Evolutionary conservation across 1,140 invertebrate genomes (phyloP).

Genomic region (Brachionus paranguensis): DNA sequence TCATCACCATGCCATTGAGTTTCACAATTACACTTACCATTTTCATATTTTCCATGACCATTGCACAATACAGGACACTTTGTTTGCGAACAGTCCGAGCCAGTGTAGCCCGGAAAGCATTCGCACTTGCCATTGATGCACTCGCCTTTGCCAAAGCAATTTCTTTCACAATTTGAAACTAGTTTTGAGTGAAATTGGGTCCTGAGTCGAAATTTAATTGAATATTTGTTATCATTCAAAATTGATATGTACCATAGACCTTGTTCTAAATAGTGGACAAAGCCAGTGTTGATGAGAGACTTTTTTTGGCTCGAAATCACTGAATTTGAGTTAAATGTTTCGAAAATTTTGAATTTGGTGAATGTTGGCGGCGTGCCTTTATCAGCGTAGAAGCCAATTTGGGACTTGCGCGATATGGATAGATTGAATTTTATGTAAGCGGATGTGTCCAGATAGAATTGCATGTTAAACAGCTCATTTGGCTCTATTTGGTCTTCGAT

Average conservation of each 20-base stretch:
- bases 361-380: slow-evolving; percentile 1
- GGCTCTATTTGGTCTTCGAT: background rate
- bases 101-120: slow-evolving; percentile 91
- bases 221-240: slow-evolving; percentile 30
- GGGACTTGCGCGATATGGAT: background rate
- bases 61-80: slow-evolving; percentile 66
- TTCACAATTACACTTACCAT: slow-evolving; percentile 52
- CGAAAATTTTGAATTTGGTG: slow-evolving; percentile 18
- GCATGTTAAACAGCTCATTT: slow-evolving; percentile 16
- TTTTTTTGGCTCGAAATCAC: background rate
- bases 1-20: slow-evolving; percentile 54
- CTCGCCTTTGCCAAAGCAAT: slow-evolving; percentile 90
- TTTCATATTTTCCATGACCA: slow-evolving; percentile 51
- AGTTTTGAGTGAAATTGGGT: background rate
- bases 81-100: slow-evolving; percentile 83
- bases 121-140: slow-evolving; percentile 83
- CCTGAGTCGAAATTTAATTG: background rate
- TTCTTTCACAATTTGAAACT: slow-evolving; percentile 77
- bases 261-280: slow-evolving; percentile 20
- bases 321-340: background rate
- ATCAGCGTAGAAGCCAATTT: slow-evolving; percentile 13
- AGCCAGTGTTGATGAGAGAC: background rate
- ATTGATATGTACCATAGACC: slow-evolving; percentile 32
- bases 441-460: slow-evolving; percentile 18
- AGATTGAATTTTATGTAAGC: slow-evolving; percentile 27